Evolutionary conservation across 2,797 vertebrate species (phyloP).

Genomic region (Channallabes apus): DNA sequence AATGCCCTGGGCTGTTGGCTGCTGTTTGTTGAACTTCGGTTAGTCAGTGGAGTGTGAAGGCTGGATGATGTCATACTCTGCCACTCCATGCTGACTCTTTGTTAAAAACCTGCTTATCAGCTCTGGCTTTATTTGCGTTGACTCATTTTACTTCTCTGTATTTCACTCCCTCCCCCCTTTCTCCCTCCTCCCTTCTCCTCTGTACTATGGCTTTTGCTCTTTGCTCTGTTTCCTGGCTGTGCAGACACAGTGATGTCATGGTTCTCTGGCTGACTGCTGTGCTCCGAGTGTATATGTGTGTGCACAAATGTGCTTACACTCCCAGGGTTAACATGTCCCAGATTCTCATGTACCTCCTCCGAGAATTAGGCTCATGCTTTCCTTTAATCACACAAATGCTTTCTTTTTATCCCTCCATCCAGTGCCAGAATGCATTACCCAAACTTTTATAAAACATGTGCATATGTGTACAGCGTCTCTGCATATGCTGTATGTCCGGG

Average conservation of each 20-base stretch:
- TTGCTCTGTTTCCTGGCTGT: constrained; percentile 60
- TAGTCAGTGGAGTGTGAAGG: constrained; percentile 36
- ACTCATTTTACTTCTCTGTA: constrained; percentile 53
- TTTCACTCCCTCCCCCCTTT: constrained; percentile 4
- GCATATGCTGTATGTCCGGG: constrained; percentile 49
- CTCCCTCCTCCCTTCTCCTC: constrained; percentile 14
- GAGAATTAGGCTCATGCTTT: constrained; percentile 71
- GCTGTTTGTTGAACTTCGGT: constrained; percentile 36
- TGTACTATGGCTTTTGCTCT: constrained; percentile 44
- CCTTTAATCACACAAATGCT: constrained; percentile 62
- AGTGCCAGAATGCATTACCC: constrained; percentile 59
- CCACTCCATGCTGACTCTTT: constrained; percentile 38
- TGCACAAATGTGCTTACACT: constrained; percentile 34
- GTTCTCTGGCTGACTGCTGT: constrained; percentile 61
- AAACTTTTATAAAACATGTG: constrained; percentile 61
- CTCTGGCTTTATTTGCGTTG: constrained; percentile 53
- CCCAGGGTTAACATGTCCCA: constrained; percentile 58
- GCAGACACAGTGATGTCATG: constrained; percentile 73
- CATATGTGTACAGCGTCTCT: constrained; percentile 30
- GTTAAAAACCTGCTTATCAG: constrained; percentile 55
- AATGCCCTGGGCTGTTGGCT: constrained; percentile 38
- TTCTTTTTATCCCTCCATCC: constrained; percentile 38
- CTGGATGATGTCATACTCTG: constrained; percentile 47
- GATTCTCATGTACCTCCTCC: constrained; percentile 68
- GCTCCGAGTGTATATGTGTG: constrained; percentile 48